Evolutionary conservation across 2,113 vertebrate genomes (phyloP), one percentile per base, ranked within the genome.

Genomic region (Sitta europaea): DNA sequence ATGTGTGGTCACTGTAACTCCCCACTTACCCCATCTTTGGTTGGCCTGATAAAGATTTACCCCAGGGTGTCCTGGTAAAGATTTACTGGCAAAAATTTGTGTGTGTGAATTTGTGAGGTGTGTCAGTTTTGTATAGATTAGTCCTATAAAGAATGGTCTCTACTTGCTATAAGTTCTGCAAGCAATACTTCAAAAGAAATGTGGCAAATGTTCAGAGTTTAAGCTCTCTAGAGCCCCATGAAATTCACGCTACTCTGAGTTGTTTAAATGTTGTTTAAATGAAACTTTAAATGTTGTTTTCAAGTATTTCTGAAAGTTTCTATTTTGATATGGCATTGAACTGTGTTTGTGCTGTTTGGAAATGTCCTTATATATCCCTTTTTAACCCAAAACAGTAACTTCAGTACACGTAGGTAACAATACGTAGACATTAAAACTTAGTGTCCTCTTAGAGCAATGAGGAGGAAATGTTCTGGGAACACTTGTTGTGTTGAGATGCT

Each of bases 401-500:
- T 88, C 1, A 63, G 50, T 10, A 2, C 47, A 58, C 40, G 28
- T 66, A 42, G 29, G 38, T 51, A 90, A 48, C 36, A 61, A 36
- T 16, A 22, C 47, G 15, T 51, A 74, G 28, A 57, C 45, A 42
- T 76, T 86, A 27, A 67, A 94, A 93, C 25, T 24, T 93, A 75
- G 27, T 47, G 2, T 95, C 35, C 25, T 88, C 11, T 53, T 54
- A 81, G 38, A 73, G 67, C 59, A 96, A 16, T 1, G 18, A 68
- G 70, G 70, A 96, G 73, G 72, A 86, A 78, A 55, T 95, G 67
- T 97, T 97, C 93, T 94, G 97, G 93, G 87, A 95, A 93, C 65
- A 48, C 36, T 74, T 77, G 63, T 36, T 45, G 18, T 86, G 43
- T 88, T 38, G 65, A 96, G 86, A 95, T 89, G 48, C 55, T 92